phyloP scores from a whole-genome alignment of 2,888 invertebrate species.

The Limnephilus lunatus region DNA sequence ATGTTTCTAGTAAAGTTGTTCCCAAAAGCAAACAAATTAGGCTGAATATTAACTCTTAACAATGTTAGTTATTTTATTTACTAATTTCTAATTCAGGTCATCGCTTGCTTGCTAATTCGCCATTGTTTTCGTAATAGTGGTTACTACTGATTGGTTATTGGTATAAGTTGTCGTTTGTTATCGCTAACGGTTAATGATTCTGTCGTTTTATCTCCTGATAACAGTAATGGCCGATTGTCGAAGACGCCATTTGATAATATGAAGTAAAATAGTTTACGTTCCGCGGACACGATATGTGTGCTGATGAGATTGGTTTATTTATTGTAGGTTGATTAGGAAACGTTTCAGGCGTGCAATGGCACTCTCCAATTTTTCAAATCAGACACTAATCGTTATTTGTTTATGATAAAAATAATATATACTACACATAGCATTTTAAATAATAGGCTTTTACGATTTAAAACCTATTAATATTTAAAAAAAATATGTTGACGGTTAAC shows the following conservation, averaged over 20 bases:
- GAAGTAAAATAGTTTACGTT: not conserved
- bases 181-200: constrained; percentile 8
- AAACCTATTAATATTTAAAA: too few species aligned
- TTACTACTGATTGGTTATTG: not conserved
- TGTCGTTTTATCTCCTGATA: not conserved
- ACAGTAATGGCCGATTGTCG: constrained; percentile 69
- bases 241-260: constrained; percentile 68
- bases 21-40: too few species aligned
- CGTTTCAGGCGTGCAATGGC: not conserved
- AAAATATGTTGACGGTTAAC: too few species aligned
- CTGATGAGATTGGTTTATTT: not conserved
- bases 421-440: too few species aligned
- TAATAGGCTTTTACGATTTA: too few species aligned
- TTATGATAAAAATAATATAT: not conserved
- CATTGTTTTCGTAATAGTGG: not conserved
- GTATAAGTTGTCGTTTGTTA: not conserved
- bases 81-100: not conserved
- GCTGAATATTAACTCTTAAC: not conserved
- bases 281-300: not conserved
- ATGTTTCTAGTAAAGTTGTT: too few species aligned
- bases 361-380: not conserved
- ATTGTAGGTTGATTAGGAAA: not conserved
- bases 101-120: not conserved
- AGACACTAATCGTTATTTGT: not conserved
- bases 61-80: not conserved